These are phyloP conservation scores for Urocolius indicus DNA, from an alignment of 2,113 vertebrate genomes.

Conservation along the genomic window DNA sequence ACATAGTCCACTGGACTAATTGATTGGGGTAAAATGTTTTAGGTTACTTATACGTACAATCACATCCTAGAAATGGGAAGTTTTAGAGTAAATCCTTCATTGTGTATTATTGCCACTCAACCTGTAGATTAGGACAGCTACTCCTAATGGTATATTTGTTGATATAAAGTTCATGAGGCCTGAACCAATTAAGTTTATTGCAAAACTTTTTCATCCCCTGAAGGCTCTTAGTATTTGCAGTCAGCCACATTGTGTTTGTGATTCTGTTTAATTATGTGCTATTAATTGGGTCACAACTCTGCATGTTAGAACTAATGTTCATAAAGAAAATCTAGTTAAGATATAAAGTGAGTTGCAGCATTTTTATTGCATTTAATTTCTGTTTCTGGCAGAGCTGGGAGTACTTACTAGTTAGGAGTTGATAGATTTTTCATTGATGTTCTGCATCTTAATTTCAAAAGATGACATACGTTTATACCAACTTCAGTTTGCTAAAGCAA, in stretches of 20 bases:
- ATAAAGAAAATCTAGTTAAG: neutral
- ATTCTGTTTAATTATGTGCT: slow-evolving; percentile 1
- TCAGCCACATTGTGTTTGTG: neutral
- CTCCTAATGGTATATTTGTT: neutral
- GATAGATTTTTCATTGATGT: slow-evolving; percentile 11
- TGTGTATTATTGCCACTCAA: rapidly evolving
- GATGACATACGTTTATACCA: neutral
- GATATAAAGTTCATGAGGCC: neutral
- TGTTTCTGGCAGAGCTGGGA: neutral
- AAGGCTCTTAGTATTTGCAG: neutral
- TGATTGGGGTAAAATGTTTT: rapidly evolving
- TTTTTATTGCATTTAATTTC: slow-evolving; percentile 16
- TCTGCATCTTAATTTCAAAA: neutral
- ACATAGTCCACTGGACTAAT: neutral
- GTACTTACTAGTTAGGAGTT: slow-evolving; percentile 1
- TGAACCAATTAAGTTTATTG: neutral
- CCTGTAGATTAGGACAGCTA: neutral
- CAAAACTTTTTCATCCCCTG: neutral
- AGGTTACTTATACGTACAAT: neutral
- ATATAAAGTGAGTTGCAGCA: neutral
- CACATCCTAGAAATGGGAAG: neutral
- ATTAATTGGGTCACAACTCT: slow-evolving; percentile 11
- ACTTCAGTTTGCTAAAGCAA: neutral
- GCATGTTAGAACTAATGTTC: neutral
- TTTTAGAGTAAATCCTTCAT: neutral